Percentiles rank a stretch among this genome's conserved stretches.
Conservation (phyloP, 2,113 vertebrate species). For the Helogale parvula region DNA sequence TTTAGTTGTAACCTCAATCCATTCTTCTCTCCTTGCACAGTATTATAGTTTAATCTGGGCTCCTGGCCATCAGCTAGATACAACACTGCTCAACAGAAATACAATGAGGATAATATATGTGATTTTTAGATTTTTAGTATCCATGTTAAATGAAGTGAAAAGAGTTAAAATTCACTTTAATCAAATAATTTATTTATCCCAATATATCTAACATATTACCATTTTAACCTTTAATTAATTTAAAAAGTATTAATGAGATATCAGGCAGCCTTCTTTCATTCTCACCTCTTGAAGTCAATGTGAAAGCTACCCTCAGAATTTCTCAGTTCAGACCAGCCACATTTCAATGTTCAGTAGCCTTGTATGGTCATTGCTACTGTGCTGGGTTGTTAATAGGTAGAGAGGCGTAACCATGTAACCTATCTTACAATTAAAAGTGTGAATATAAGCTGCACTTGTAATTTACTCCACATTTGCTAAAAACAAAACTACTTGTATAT, state of each 20-base stretch:
- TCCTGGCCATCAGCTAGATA: background rate
- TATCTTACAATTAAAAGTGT: too few relatives aligned
- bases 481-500: background rate
- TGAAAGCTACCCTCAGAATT: background rate
- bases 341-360: background rate
- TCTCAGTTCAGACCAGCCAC: background rate
- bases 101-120: background rate
- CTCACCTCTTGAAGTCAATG: background rate
- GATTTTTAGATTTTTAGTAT: background rate
- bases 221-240: background rate
- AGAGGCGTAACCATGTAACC: background rate
- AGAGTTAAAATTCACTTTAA: constrained; percentile 26
- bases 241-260: background rate
- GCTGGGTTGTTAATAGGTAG: background rate
- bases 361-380: background rate
- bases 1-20: background rate
- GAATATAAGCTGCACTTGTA: background rate
- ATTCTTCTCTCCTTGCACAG: background rate
- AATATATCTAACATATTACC: background rate
- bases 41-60: background rate
- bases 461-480: background rate
- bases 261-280: background rate
- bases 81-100: background rate
- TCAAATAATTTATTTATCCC: background rate
- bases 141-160: background rate